Evolutionary conservation across 2,797 vertebrate genomes (phyloP).

Genomic region (Eulemur albifrons): DNA sequence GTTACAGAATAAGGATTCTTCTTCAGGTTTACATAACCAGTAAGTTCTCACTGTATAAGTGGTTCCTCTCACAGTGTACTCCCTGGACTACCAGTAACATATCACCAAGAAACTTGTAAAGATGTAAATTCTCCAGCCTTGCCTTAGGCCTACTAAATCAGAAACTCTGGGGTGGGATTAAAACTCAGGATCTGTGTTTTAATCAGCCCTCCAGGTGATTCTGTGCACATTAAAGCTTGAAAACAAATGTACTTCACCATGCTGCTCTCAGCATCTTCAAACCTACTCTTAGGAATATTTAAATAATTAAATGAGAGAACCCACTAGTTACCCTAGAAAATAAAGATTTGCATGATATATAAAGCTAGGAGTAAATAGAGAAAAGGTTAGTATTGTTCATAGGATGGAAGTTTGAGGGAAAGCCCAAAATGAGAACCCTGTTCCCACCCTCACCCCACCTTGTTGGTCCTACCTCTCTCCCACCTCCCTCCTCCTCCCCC

Average conservation of each 20-base stretch:
- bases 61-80: background rate
- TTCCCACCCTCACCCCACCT: background rate
- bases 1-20: background rate
- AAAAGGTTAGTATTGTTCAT: background rate
- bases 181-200: background rate
- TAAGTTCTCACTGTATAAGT: no score
- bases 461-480: background rate
- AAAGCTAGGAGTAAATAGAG: background rate
- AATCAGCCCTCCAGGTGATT: background rate
- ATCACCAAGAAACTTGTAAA: background rate
- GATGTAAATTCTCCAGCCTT: background rate
- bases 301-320: background rate
- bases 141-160: background rate
- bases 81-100: background rate
- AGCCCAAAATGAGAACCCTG: background rate
- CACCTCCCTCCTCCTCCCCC: accelerated
- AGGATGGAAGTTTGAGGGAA: background rate
- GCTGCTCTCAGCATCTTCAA: background rate
- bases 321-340: background rate
- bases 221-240: background rate
- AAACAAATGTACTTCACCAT: background rate
- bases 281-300: background rate
- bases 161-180: background rate
- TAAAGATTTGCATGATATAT: background rate
- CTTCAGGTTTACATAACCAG: background rate